Base-by-base conservation (phyloP, 1,140 invertebrate genomes). In the Megalonaias nervosa region DNA sequence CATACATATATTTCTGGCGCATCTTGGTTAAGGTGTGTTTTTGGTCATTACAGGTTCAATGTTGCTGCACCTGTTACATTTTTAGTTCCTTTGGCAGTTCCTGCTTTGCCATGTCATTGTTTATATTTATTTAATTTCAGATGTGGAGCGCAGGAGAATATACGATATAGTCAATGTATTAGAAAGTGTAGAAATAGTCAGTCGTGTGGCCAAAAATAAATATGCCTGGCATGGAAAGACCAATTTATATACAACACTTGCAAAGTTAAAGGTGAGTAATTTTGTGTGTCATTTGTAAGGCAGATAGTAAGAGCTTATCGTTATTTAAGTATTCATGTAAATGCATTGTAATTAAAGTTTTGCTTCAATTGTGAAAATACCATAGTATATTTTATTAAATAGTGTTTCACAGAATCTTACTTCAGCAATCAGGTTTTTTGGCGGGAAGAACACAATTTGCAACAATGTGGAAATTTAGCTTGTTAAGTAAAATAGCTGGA, bases 161-260 rank as follows among this genome's bases (percentile, higher is more conserved):
- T 95, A 95, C 91, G 94, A 95, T 84, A 95, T 95, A 75, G 94
- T 95, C 58, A 95, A 95, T 91, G 94, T 95, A 67, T 88, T 95
- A 67, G 94, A 95, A 87, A 94, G 94, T 86, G 92, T 95, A 82
- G 93, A 94, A 85, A 94, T 94, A 90, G 93, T 94, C 38, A 93
- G 93, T 61, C 89, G 92, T 71, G 83, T 91, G 69, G 90, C 89
- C 11, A 92, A 92, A 77, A 92, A 92, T 74, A 89, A 86, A 83
- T 92, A 92, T 82, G 72, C 84, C 1, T 92, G 92, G 92, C 91
- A 91, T 83, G 92, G 92, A 12, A 91, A 91, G 79, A 87, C 85
- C 16, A 88, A 91, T 74, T 81, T 92, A 21, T 58, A 67, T 13
- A 81, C 82, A 17, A 91, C 91, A 15, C 83, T 92, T 15, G 82